A percentile compares a stretch with the other conserved stretches of the same genome.
phyloP scores from a whole-genome alignment of 2,888 invertebrate species.

The Rutpela maculata region DNA sequence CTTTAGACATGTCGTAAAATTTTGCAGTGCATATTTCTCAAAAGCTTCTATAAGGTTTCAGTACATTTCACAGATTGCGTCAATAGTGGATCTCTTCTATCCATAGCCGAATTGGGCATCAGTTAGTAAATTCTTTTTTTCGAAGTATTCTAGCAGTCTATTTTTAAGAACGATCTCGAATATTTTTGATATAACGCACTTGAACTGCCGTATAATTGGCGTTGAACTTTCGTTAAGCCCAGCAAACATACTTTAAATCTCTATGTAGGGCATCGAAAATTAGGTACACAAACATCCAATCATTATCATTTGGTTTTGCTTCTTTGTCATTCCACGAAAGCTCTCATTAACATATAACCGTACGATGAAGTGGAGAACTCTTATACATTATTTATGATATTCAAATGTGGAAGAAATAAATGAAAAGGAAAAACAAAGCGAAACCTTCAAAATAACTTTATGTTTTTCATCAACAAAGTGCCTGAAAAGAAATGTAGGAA shows the following conservation, averaged over 20 bases:
- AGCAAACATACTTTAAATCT: background rate
- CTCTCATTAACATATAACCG: conserved; percentile 35
- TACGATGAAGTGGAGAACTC: conserved; percentile 30
- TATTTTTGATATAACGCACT: background rate
- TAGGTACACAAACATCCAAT: conserved; percentile 34
- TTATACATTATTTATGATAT: conserved; percentile 49
- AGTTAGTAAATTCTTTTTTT: no score
- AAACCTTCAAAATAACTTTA: conserved; percentile 37
- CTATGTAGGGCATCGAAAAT: conserved; percentile 10
- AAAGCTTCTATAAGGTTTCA: no score
- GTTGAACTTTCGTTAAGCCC: background rate
- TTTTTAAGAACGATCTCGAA: no score
- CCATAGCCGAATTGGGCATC: no score
- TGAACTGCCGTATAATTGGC: background rate
- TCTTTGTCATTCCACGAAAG: conserved; percentile 23
- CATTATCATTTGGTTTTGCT: conserved; percentile 37
- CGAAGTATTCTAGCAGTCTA: no score
- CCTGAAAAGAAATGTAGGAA: conserved; percentile 10
- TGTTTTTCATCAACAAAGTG: conserved; percentile 5
- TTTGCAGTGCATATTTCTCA: no score
- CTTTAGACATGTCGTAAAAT: no score
- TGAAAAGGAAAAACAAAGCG: conserved; percentile 45
- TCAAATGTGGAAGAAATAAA: conserved; percentile 44
- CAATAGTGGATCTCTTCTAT: no score
- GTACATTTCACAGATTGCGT: no score